phyloP scores from a whole-genome alignment of 2,113 vertebrate genomes.

The Cynopterus brachyotis region DNA sequence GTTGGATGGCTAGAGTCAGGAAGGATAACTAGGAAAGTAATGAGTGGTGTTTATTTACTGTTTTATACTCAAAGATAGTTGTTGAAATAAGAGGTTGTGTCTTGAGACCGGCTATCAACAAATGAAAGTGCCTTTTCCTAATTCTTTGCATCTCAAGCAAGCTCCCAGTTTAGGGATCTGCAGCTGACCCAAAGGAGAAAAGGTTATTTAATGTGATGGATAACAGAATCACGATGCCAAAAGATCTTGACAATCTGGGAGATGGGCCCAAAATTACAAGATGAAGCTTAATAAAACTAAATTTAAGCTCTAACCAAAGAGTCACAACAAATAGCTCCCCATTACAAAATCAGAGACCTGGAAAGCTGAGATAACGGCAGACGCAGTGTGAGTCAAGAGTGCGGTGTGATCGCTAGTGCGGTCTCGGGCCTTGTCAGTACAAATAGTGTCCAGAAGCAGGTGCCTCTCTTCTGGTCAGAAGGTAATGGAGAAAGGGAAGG shows the following conservation, averaged over 20 bases:
- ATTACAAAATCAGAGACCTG: background rate
- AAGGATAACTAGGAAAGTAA: conserved; percentile 18
- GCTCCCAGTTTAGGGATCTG: background rate
- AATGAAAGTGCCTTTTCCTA: background rate
- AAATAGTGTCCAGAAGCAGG: background rate
- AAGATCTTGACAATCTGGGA: background rate
- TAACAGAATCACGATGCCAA: background rate
- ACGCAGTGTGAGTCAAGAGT: background rate
- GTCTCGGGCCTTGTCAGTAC: background rate
- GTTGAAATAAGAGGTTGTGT: background rate
- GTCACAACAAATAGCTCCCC: background rate
- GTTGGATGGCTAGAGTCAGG: background rate
- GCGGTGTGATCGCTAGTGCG: background rate
- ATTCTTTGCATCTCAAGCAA: background rate
- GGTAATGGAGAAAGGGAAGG: background rate
- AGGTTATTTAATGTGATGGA: background rate
- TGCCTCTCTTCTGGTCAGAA: background rate
- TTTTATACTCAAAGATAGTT: background rate
- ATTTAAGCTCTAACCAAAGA: background rate
- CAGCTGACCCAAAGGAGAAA: background rate
- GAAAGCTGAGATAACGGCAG: background rate
- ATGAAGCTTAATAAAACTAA: background rate
- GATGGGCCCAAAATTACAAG: background rate
- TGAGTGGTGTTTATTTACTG: background rate
- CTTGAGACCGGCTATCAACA: background rate